Evolutionary conservation across 2,888 invertebrate species (phyloP), one percentile per base, ranked within the genome.

Genomic region (Sminthurinus aureus): DNA sequence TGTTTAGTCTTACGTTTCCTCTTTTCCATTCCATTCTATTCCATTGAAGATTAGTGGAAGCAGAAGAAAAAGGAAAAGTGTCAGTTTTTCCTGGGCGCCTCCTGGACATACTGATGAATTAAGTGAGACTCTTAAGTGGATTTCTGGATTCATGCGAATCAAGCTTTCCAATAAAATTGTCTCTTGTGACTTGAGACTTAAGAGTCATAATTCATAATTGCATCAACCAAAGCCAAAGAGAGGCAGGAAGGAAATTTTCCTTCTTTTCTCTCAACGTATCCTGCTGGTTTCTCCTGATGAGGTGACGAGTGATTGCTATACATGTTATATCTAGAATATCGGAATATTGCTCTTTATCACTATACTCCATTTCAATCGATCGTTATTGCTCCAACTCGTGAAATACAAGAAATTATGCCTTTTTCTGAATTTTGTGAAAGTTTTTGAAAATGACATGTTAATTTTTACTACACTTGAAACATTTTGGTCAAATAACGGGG

Each of bases 161-260:
- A 88, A 81, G 81, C 75, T 84, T 85, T 86, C 87, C 86, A 87
- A 88, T 88, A 85, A 88, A 88, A 88, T 87, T 88, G 88, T 88
- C 88, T 87, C 87, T 88, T 87, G 87, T 87, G 87, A 79, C 50
- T 52, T 51, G 38, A 6, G 38, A 38, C 3, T 38, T 6, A 38
- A 4, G 79, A 86, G 86, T 87, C 87, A 87, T 87, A 87, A 87
- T 87, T 88, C 88, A 88, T 88, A 87, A 87, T 87, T 87, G 87
- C 84, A 85, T 88, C 85, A 86, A 26, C 50, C 50, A n/a, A 67
- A 50, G 67, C 20, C 13, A 20, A 50, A 50, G 51, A 50, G 51
- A 50, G 50, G 50, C 9, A 12, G 9, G 18, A 52, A n/a, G 58
- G 52, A n/a, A 26, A 24, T 6, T 22, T 51, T 75, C 8, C 50